Evolutionary conservation across 2,888 invertebrate genomes (phyloP).

Genomic region (Teleogryllus oceanicus): DNA sequence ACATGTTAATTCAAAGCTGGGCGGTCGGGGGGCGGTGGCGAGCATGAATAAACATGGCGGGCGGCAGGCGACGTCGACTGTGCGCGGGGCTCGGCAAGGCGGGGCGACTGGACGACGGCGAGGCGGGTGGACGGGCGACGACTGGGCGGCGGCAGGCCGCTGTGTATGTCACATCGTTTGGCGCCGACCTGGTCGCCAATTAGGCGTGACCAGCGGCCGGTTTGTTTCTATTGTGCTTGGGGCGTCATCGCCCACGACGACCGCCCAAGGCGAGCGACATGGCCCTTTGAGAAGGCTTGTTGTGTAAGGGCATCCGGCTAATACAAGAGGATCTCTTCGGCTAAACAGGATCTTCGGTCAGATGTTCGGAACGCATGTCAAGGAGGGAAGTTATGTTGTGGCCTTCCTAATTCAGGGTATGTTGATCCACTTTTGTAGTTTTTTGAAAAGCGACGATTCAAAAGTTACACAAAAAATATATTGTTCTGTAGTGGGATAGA

Average conservation of each 20-base stretch:
- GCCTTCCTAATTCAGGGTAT: no score
- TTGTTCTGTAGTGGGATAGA: no score
- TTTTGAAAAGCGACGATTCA: no score
- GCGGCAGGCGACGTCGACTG: not conserved
- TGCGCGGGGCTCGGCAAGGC: not conserved
- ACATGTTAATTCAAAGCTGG: conserved; percentile 1
- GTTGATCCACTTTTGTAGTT: no score
- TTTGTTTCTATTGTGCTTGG: conserved; percentile 9
- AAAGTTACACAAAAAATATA: no score
- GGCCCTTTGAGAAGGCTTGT: no score
- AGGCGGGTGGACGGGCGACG: not conserved
- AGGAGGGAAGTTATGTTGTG: no score
- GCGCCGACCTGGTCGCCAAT: not conserved
- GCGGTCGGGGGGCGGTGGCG: not conserved
- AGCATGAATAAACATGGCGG: not conserved
- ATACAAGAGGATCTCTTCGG: no score
- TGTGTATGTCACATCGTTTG: not conserved
- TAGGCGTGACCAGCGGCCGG: not conserved
- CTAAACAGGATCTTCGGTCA: no score
- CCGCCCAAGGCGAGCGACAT: no score
- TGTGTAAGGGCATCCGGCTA: no score
- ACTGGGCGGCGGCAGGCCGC: not conserved
- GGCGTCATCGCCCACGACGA: not conserved
- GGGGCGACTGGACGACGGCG: not conserved
- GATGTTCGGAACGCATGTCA: no score